Conservation (phyloP, 2,888 invertebrate species). For the Acanthococcus lagerstroemiae region DNA sequence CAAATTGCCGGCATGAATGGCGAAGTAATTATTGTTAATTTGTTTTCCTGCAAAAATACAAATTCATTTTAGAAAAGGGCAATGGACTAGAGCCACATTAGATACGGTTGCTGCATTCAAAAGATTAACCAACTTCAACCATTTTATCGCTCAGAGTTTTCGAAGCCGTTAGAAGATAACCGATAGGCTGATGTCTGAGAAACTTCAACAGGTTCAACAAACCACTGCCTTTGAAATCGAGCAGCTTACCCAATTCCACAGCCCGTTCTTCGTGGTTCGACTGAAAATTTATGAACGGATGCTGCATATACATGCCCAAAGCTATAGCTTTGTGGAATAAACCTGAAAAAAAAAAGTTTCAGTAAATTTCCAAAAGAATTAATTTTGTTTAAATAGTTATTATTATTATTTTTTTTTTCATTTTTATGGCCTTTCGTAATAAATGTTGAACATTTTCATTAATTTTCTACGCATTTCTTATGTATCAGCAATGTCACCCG, state of each 20-base stretch:
- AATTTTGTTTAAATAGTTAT: neutral
- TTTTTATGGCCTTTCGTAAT: too few species aligned
- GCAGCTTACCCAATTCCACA: neutral
- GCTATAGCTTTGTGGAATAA: conserved; percentile 11
- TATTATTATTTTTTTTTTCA: too few species aligned
- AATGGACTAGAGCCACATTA: too few species aligned
- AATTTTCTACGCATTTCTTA: too few species aligned
- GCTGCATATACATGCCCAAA: neutral
- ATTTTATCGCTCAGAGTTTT: neutral
- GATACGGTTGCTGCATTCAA: neutral
- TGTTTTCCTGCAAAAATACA: too few species aligned
- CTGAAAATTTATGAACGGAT: neutral
- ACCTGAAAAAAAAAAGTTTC: neutral
- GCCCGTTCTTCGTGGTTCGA: neutral
- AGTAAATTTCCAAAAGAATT: neutral
- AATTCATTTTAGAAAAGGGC: too few species aligned
- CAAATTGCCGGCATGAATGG: conserved; percentile 2
- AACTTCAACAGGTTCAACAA: neutral
- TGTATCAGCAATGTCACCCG: too few species aligned
- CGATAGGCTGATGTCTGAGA: neutral
- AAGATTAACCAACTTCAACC: neutral
- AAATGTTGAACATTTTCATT: too few species aligned
- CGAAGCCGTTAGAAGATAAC: neutral
- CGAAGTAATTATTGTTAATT: neutral
- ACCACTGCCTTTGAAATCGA: neutral